These are phyloP conservation scores for Tragulus kanchil DNA, from an alignment of 2,113 vertebrate genomes.

Conservation along the genomic window DNA sequence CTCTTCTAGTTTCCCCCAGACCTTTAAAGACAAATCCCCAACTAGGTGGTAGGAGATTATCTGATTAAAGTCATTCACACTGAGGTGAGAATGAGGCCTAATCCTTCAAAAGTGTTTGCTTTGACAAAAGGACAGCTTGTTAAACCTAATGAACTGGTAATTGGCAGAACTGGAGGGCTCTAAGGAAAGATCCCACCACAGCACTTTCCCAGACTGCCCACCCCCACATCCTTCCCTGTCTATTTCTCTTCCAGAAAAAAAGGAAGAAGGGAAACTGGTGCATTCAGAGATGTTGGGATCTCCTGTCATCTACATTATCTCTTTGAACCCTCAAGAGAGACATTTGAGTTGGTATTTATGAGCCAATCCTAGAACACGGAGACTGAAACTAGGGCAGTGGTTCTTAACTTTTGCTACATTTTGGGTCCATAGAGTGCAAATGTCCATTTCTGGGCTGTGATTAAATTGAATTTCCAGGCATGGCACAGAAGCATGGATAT, in stretches of 20 bases:
- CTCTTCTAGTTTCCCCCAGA: not conserved
- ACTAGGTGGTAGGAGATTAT: constrained; percentile 65
- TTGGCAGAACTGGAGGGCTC: not conserved
- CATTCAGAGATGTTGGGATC: not conserved
- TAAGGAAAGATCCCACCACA: not conserved
- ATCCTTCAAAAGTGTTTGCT: constrained; percentile 54
- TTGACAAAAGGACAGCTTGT: constrained; percentile 63
- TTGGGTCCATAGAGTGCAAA: not conserved
- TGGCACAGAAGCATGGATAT: not conserved
- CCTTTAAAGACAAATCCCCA: constrained; percentile 37
- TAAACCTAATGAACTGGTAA: constrained; percentile 59
- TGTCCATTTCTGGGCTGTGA: not conserved
- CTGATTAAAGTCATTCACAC: constrained; percentile 73
- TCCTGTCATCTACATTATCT: not conserved
- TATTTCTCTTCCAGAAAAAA: not conserved
- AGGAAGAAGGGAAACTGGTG: not conserved
- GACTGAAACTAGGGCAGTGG: not conserved
- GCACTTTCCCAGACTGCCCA: not conserved
- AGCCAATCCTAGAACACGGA: not conserved
- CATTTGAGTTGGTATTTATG: not conserved
- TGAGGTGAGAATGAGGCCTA: constrained; percentile 59
- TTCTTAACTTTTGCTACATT: not conserved
- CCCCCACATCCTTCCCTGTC: not conserved
- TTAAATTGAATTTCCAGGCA: not conserved
- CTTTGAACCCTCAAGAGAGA: not conserved